A percentile compares a stretch with the other conserved stretches of the same genome.
Conservation (phyloP, 2,888 invertebrate genomes). For the Sussaba pulchella region DNA sequence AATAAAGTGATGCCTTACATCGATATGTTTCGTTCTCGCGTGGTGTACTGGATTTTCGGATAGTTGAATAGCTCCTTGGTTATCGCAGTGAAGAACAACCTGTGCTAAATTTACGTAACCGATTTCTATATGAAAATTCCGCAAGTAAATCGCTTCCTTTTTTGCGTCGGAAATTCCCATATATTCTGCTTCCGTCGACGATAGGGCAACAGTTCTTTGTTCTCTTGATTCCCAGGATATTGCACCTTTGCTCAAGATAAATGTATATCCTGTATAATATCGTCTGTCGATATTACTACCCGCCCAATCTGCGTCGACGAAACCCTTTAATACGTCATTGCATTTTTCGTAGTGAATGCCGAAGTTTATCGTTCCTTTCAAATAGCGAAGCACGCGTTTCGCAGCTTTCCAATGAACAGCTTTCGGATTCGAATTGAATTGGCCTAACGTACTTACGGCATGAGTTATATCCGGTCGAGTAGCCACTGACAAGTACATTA, state of each 20-base stretch:
- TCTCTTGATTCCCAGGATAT: background rate
- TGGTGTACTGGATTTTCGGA: background rate
- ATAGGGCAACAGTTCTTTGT: background rate
- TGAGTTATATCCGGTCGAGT: slow-evolving; percentile 30
- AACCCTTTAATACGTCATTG: background rate
- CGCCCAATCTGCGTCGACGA: slow-evolving; percentile 20
- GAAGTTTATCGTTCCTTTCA: background rate
- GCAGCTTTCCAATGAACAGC: slow-evolving; percentile 7
- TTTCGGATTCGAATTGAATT: background rate
- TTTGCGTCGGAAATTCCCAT: background rate
- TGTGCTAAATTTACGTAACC: background rate
- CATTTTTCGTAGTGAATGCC: background rate
- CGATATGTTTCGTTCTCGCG: background rate
- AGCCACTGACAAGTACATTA: slow-evolving; percentile 8
- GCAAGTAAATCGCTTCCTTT: background rate
- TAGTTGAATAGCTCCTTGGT: background rate
- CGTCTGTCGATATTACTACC: background rate
- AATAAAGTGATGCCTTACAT: background rate
- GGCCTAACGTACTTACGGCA: background rate
- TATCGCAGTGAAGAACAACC: background rate
- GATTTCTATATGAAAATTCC: background rate
- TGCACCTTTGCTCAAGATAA: background rate
- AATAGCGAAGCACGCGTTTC: slow-evolving; percentile 21
- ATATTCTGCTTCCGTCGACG: background rate
- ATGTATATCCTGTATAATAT: background rate